phyloP scores from a whole-genome alignment of 1,140 invertebrate species.

The Penaeus indicus region DNA sequence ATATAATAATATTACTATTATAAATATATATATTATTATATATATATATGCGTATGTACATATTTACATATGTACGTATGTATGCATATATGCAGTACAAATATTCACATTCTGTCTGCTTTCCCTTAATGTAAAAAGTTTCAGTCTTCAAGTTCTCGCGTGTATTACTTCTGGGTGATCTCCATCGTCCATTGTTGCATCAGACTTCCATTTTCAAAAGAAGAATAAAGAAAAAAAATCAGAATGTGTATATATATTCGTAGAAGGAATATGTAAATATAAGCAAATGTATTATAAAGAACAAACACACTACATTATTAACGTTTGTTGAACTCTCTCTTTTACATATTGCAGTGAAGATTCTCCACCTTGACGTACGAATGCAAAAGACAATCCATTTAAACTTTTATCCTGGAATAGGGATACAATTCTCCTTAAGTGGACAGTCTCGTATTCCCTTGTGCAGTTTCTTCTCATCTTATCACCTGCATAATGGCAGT shows the following conservation, averaged over 20 bases:
- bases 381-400: too few species aligned
- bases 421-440: too few species aligned
- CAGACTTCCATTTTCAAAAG: too few species aligned
- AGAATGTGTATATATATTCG: not conserved
- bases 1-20: not conserved
- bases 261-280: not conserved
- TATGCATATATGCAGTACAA: not conserved
- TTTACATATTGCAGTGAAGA: too few species aligned
- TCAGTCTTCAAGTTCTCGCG: not conserved
- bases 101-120: not conserved
- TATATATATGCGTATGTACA: constrained; percentile 7
- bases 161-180: not conserved
- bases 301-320: not conserved
- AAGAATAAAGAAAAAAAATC: too few species aligned
- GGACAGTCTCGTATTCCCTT: too few species aligned
- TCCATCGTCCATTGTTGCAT: not conserved
- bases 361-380: too few species aligned
- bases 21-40: constrained; percentile 28
- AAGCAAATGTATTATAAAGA: not conserved
- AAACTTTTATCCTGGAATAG: too few species aligned
- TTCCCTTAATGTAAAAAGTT: not conserved
- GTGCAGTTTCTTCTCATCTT: too few species aligned
- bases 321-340: not conserved
- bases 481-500: too few species aligned
- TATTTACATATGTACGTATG: not conserved